Percentiles rank a stretch among this genome's conserved stretches.
phyloP scores from a whole-genome alignment of 2,797 vertebrate genomes.

The Hephaestus fuliginosus region DNA sequence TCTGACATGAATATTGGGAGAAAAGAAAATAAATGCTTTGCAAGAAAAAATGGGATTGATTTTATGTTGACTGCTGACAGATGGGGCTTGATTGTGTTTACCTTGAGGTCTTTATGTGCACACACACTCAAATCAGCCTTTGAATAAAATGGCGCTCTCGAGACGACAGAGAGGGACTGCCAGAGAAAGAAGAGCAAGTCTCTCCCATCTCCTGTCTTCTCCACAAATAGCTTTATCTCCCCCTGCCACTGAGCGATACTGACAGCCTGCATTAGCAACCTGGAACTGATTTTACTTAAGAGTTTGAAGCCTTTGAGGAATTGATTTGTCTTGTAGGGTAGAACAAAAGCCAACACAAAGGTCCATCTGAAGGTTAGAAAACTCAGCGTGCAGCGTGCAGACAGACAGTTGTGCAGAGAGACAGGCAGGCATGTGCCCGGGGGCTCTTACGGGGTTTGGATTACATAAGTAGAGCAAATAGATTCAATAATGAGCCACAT shows the following conservation, averaged over 20 bases:
- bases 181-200: background rate
- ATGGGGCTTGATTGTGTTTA: slow-evolving; percentile 24
- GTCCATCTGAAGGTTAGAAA: slow-evolving; percentile 35
- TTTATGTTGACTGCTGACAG: slow-evolving; percentile 35
- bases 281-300: slow-evolving; percentile 55
- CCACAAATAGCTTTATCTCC: slow-evolving; percentile 56
- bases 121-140: slow-evolving; percentile 23
- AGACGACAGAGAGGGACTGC: slow-evolving; percentile 15
- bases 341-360: slow-evolving; percentile 54
- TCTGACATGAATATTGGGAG: slow-evolving; percentile 37
- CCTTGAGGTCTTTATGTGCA: slow-evolving; percentile 29
- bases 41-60: slow-evolving; percentile 7
- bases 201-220: slow-evolving; percentile 36
- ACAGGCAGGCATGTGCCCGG: background rate
- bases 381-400: background rate
- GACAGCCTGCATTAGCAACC: slow-evolving; percentile 59
- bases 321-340: slow-evolving; percentile 51
- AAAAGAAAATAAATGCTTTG: slow-evolving; percentile 11
- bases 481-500: slow-evolving; percentile 48
- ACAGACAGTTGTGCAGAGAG: background rate
- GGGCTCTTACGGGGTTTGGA: slow-evolving; percentile 40
- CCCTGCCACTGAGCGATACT: slow-evolving; percentile 44
- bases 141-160: slow-evolving; percentile 22
- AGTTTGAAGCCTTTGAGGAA: slow-evolving; percentile 51
- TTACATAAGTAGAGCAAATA: slow-evolving; percentile 50